phyloP scores from a whole-genome alignment of 2,888 invertebrate species.

The Kuschelorhynchus macadamiae region DNA sequence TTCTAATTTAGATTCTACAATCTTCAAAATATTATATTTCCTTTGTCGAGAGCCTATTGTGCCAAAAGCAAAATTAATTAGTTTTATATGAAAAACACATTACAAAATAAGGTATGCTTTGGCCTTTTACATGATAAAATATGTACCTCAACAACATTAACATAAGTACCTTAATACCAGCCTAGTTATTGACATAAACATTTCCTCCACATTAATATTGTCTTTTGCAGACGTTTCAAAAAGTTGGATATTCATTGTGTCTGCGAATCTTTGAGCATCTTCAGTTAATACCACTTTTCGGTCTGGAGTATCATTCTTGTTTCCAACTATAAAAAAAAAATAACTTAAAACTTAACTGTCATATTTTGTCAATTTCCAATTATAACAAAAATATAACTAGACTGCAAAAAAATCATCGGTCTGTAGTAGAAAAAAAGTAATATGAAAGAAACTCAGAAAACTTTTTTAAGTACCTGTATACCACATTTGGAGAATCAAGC shows the following conservation, averaged over 20 bases:
- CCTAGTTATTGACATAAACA: slow-evolving; percentile 82
- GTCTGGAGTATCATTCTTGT: slow-evolving; percentile 96
- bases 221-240: slow-evolving; percentile 99
- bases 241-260: slow-evolving; percentile 96
- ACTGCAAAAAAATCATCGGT: too few relatives aligned
- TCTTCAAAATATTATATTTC: too few relatives aligned
- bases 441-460: too few relatives aligned
- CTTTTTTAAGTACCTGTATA: too few relatives aligned
- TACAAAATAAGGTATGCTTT: too few relatives aligned
- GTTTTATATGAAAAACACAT: too few relatives aligned
- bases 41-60: too few relatives aligned
- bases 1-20: too few relatives aligned
- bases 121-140: too few relatives aligned
- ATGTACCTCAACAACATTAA: neutral
- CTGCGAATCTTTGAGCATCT: slow-evolving; percentile 97
- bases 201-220: slow-evolving; percentile 98
- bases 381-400: neutral
- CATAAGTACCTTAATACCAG: slow-evolving; percentile 78
- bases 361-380: neutral
- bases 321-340: slow-evolving; percentile 81
- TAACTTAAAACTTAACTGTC: neutral
- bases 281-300: slow-evolving; percentile 96
- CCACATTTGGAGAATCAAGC: too few relatives aligned
- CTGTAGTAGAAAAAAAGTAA: too few relatives aligned
- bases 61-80: too few relatives aligned